Conservation (phyloP, 2,888 invertebrate species). For the Platynereis dumerilii region DNA sequence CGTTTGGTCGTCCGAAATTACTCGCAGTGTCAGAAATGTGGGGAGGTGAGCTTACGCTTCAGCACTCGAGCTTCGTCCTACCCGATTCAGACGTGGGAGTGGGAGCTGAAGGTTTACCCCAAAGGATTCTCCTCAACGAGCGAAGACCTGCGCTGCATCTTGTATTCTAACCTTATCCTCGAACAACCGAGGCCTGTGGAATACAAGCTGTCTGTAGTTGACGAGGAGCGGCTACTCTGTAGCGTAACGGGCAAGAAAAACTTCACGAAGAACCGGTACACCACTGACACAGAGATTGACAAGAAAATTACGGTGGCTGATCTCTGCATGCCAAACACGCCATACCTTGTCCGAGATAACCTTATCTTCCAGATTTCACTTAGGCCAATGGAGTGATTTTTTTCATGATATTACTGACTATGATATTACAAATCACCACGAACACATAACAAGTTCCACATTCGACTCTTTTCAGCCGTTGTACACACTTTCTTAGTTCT, state of each 20-base stretch:
- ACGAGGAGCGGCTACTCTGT: conserved; percentile 38
- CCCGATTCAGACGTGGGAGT: conserved; percentile 64
- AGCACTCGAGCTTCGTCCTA: conserved; percentile 62
- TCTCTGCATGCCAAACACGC: conserved; percentile 47
- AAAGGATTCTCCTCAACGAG: conserved; percentile 53
- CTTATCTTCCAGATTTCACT: conserved; percentile 53
- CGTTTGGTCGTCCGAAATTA: conserved; percentile 58
- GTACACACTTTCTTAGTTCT: no score
- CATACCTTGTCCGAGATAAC: conserved; percentile 48
- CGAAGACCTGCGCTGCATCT: conserved; percentile 55
- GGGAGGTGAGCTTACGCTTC: conserved; percentile 58
- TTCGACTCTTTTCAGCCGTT: no score
- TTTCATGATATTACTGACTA: not conserved
- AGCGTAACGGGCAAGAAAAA: conserved; percentile 56
- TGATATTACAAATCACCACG: no score
- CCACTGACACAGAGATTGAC: conserved; percentile 63
- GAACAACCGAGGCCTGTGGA: conserved; percentile 61
- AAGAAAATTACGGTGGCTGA: conserved; percentile 58
- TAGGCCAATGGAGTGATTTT: conserved; percentile 48
- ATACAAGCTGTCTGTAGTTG: conserved; percentile 59
- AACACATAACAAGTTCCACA: no score
- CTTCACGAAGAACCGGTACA: conserved; percentile 64
- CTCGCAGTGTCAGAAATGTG: conserved; percentile 46
- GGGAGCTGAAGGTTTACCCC: conserved; percentile 63
- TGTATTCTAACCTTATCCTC: conserved; percentile 58